Evolutionary conservation across 2,113 vertebrate genomes (phyloP).

Genomic region (Burhinus bistriatus): DNA sequence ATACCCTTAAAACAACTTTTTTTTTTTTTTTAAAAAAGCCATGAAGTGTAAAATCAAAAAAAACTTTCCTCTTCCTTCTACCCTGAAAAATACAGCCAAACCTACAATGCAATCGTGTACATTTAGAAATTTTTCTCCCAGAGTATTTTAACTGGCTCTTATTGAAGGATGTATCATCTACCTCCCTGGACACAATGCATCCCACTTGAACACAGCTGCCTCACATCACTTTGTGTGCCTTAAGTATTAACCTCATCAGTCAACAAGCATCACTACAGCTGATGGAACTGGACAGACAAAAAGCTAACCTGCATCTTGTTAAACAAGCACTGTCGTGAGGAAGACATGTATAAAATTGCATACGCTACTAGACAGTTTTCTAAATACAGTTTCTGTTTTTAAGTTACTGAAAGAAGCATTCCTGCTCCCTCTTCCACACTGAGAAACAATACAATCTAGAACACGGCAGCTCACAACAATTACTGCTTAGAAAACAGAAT

Average conservation of each 20-base stretch:
- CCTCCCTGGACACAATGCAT: neutral
- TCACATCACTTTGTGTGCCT: neutral
- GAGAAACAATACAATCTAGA: neutral
- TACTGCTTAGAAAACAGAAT: neutral
- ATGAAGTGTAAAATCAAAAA: neutral
- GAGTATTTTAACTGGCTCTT: neutral
- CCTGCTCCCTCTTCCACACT: neutral
- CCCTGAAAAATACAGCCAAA: neutral
- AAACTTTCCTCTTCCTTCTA: neutral
- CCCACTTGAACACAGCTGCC: neutral
- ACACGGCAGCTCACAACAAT: neutral
- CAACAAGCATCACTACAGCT: neutral
- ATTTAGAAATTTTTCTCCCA: neutral
- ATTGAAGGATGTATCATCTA: neutral
- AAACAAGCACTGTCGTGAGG: neutral
- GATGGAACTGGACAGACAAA: neutral
- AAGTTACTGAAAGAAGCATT: neutral
- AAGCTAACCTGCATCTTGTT: neutral
- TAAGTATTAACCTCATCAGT: neutral
- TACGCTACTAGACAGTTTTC: neutral
- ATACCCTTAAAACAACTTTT: neutral
- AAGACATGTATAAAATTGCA: neutral
- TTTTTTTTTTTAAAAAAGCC: neutral
- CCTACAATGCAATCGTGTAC: neutral
- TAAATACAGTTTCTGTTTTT: neutral